These are phyloP conservation scores for Carpatolechia fugitivella DNA, from an alignment of 2,888 invertebrate genomes.

Conservation along the genomic window DNA sequence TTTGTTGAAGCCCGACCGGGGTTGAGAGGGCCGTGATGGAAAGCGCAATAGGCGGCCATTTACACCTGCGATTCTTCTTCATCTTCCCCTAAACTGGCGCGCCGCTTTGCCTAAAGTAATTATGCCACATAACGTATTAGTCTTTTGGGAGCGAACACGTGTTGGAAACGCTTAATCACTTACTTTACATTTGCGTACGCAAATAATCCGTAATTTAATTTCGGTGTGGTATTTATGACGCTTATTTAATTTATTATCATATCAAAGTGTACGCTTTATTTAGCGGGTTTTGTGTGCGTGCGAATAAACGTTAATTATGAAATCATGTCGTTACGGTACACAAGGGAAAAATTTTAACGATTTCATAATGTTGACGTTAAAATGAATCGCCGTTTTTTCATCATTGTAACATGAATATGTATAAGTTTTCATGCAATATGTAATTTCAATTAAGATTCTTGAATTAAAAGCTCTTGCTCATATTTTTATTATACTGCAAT, in stretches of 20 bases:
- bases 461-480: neutral
- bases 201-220: slow-evolving; percentile 76
- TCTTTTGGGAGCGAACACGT: slow-evolving; percentile 74
- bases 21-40: slow-evolving; percentile 51
- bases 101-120: slow-evolving; percentile 73
- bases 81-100: slow-evolving; percentile 73
- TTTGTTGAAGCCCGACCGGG: slow-evolving; percentile 28
- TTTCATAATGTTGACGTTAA: slow-evolving; percentile 54
- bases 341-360: slow-evolving; percentile 58
- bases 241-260: slow-evolving; percentile 75
- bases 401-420: slow-evolving; percentile 40
- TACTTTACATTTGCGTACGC: slow-evolving; percentile 74
- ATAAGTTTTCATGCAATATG: slow-evolving; percentile 27
- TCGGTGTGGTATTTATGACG: slow-evolving; percentile 69
- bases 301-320: slow-evolving; percentile 65
- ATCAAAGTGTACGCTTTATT: slow-evolving; percentile 71
- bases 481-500: neutral
- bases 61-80: slow-evolving; percentile 78
- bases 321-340: slow-evolving; percentile 58
- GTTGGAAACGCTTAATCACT: slow-evolving; percentile 75
- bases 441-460: slow-evolving; percentile 10
- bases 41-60: slow-evolving; percentile 70
- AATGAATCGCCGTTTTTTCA: slow-evolving; percentile 45
- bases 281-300: slow-evolving; percentile 63
- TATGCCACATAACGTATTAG: slow-evolving; percentile 75